A percentile compares a stretch with the other conserved stretches of the same genome.
Evolutionary conservation across 2,797 vertebrate genomes (phyloP).

Genomic region (Centropyge bicolor): DNA sequence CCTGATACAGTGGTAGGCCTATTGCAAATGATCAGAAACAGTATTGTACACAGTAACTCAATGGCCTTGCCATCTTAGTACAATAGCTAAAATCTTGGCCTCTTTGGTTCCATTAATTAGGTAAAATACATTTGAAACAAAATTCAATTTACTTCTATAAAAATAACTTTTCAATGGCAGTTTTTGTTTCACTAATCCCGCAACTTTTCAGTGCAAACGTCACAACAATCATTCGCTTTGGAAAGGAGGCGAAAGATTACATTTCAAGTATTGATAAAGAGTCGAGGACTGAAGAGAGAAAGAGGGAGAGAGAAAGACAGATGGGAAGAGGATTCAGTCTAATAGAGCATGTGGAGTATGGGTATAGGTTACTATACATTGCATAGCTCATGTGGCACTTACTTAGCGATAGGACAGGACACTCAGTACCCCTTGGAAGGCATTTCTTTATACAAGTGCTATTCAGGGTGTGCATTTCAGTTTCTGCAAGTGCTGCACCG

Average conservation of each 20-base stretch:
- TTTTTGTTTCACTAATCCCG: conserved; percentile 92
- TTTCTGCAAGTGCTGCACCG: conserved; percentile 91
- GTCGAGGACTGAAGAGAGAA: conserved; percentile 88
- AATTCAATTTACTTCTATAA: conserved; percentile 97
- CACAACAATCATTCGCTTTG: conserved; percentile 99
- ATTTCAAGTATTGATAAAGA: conserved; percentile 99
- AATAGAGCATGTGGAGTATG: conserved; percentile 84
- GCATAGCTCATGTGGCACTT: conserved; percentile 99
- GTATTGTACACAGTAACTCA: conserved; percentile 87
- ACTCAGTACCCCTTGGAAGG: conserved; percentile 93
- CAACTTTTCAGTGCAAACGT: conserved; percentile 99
- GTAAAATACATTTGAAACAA: conserved; percentile 98
- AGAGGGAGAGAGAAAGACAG: conserved; percentile 46
- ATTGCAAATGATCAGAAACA: conserved; percentile 86
- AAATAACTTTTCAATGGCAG: conserved; percentile 99
- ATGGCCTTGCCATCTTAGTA: conserved; percentile 90
- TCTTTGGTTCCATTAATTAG: conserved; percentile 99
- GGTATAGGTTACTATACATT: conserved; percentile 94
- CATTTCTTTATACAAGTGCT: conserved; percentile 96
- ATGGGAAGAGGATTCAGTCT: conserved; percentile 84
- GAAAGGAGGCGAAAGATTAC: conserved; percentile 99
- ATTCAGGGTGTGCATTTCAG: conserved; percentile 91
- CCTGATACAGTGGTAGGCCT: conserved; percentile 96
- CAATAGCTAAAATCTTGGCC: conserved; percentile 95
- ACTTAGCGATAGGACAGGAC: conserved; percentile 86